Evolutionary conservation across 2,888 invertebrate genomes (phyloP).

Genomic region (Mesopsocus fuscifrons): DNA sequence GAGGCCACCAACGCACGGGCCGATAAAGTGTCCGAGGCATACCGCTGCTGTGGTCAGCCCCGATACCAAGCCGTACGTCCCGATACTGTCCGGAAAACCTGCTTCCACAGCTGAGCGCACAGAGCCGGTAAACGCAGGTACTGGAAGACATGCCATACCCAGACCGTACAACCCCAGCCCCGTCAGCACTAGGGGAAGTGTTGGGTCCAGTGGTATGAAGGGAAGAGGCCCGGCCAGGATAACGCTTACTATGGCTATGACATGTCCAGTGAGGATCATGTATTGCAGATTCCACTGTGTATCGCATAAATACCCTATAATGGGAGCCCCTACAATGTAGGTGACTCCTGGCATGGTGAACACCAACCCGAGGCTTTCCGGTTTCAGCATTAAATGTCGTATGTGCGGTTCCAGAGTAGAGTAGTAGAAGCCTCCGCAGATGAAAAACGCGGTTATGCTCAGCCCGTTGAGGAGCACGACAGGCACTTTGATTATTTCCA

Average conservation of each 20-base stretch:
- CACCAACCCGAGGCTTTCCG: conserved; percentile 24
- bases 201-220: too few species aligned
- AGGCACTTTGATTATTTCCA: conserved; percentile 20
- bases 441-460: conserved; percentile 22
- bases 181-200: conserved; percentile 19
- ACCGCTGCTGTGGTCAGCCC: conserved; percentile 34
- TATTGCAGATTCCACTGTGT: conserved; percentile 23
- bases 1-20: conserved; percentile 25
- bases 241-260: too few species aligned
- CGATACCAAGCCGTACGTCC: conserved; percentile 34
- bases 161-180: conserved; percentile 28
- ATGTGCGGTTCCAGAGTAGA: conserved; percentile 35
- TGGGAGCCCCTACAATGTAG: conserved; percentile 27
- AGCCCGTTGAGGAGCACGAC: conserved; percentile 22
- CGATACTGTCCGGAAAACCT: conserved; percentile 31
- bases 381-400: conserved; percentile 23
- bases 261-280: conserved; percentile 21
- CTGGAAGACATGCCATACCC: conserved; percentile 29
- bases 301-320: conserved; percentile 28
- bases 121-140: conserved; percentile 30
- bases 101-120: conserved; percentile 28
- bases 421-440: conserved; percentile 29
- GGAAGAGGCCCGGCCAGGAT: too few species aligned
- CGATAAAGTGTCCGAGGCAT: conserved; percentile 30
- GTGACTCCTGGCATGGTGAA: conserved; percentile 27